phyloP scores from a whole-genome alignment of 2,797 vertebrate species.

The Lagothrix lagotricha region DNA sequence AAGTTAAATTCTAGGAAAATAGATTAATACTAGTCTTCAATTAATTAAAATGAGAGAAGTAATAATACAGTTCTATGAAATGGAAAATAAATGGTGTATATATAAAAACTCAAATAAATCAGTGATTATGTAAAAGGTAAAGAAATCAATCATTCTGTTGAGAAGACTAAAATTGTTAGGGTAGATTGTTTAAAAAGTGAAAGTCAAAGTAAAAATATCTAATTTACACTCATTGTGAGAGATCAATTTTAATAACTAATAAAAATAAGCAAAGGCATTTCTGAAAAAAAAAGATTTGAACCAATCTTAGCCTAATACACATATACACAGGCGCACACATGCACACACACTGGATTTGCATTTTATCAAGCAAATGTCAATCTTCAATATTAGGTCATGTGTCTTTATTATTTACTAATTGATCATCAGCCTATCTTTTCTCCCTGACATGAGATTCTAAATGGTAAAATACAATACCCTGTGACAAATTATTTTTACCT shows the following conservation, averaged over 20 bases:
- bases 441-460: background rate
- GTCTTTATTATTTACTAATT: background rate
- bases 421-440: background rate
- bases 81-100: background rate
- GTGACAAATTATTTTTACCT: constrained; percentile 22
- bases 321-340: background rate
- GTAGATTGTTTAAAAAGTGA: background rate
- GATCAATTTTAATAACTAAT: background rate
- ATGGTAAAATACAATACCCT: constrained; percentile 43
- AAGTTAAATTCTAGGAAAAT: background rate
- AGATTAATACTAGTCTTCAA: background rate
- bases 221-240: background rate
- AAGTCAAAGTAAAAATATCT: background rate
- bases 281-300: background rate
- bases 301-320: background rate
- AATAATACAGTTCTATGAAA: background rate
- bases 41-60: background rate
- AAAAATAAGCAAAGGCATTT: background rate
- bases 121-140: background rate
- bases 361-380: background rate
- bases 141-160: background rate
- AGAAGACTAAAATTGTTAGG: background rate
- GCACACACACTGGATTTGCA: background rate
- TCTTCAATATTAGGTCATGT: background rate
- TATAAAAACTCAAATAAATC: background rate